These are phyloP conservation scores for Pachypeltis micranthus DNA, from an alignment of 1,140 invertebrate species.

Conservation along the genomic window DNA sequence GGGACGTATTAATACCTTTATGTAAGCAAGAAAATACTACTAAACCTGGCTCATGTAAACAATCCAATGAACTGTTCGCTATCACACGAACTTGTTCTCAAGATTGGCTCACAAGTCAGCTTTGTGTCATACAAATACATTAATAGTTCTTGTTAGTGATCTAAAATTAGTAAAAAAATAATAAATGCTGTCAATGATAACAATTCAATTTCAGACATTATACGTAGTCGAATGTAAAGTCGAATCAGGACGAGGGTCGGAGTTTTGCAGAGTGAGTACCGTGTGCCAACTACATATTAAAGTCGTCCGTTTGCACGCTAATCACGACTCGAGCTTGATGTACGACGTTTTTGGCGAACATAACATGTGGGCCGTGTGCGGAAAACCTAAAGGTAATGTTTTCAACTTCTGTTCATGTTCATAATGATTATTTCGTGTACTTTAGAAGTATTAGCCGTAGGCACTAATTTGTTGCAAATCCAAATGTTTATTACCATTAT, in stretches of 20 bases:
- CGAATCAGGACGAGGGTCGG: conserved; percentile 65
- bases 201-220: conserved; percentile 62
- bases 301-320: conserved; percentile 43
- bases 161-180: too few relatives aligned
- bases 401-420: not conserved
- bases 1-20: too few relatives aligned
- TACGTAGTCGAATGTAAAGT: conserved; percentile 70
- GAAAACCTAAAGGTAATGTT: conserved; percentile 57
- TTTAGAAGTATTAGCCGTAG: not conserved
- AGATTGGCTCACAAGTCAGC: too few relatives aligned
- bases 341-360: conserved; percentile 86
- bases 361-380: conserved; percentile 81
- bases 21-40: too few relatives aligned
- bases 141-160: too few relatives aligned
- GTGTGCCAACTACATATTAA: conserved; percentile 74
- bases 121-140: too few relatives aligned
- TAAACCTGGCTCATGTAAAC: too few relatives aligned
- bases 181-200: too few relatives aligned
- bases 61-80: too few relatives aligned
- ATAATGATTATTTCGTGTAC: not conserved
- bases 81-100: too few relatives aligned
- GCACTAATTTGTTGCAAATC: not conserved
- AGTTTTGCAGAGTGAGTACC: conserved; percentile 77
- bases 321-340: conserved; percentile 51
- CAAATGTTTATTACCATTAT: too few relatives aligned